A percentile compares a stretch with the other conserved stretches of the same genome.
phyloP scores from a whole-genome alignment of 2,888 invertebrate genomes.

The Mayetiola destructor region DNA sequence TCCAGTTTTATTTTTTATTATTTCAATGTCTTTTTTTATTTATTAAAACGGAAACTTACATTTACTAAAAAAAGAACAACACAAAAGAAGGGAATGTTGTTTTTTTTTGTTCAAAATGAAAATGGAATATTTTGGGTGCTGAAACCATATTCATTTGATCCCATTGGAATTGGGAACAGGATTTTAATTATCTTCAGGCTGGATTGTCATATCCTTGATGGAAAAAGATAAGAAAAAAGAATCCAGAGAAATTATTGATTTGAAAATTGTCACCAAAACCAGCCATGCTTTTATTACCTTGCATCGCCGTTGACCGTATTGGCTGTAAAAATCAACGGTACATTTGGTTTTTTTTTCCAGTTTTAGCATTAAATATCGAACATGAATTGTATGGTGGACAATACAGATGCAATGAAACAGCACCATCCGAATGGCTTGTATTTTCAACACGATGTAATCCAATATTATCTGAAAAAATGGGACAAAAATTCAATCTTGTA shows the following conservation, averaged over 20 bases:
- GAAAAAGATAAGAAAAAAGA: neutral
- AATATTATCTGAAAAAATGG: constrained; percentile 69
- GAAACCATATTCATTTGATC: no score
- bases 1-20: no score
- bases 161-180: neutral
- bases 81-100: no score
- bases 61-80: no score
- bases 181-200: neutral
- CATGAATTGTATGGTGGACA: constrained; percentile 85
- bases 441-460: constrained; percentile 96
- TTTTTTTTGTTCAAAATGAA: no score
- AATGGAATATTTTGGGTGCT: no score
- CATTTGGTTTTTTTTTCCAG: constrained; percentile 58
- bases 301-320: constrained; percentile 54
- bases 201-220: neutral
- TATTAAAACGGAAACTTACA: no score
- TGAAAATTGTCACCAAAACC: no score
- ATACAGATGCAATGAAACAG: constrained; percentile 89
- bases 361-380: constrained; percentile 79
- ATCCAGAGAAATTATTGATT: neutral
- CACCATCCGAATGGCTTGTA: constrained; percentile 70
- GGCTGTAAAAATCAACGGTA: constrained; percentile 84
- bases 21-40: no score
- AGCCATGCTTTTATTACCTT: constrained; percentile 1
- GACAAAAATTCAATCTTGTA: constrained; percentile 1